A percentile compares a stretch with the other conserved stretches of the same genome.
Conservation (phyloP, 2,888 invertebrate genomes). For the Hirtodrosophila confusa region DNA sequence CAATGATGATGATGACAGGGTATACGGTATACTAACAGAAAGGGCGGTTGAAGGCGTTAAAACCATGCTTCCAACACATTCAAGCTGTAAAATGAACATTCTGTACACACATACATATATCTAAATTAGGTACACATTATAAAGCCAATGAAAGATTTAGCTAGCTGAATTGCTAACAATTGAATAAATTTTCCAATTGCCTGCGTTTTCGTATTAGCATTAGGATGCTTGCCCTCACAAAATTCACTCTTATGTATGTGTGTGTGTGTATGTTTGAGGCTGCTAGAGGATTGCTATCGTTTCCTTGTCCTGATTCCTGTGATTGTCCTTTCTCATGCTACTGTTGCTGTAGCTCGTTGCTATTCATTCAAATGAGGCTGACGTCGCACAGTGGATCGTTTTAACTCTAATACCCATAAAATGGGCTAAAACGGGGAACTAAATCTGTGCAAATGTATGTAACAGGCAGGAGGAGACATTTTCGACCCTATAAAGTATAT, state of each 20-base stretch:
- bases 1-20: slow-evolving; percentile 28
- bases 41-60: slow-evolving; percentile 24
- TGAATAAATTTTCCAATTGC: slow-evolving; percentile 83
- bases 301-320: slow-evolving; percentile 2
- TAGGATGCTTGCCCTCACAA: slow-evolving; percentile 36
- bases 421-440: too few relatives aligned
- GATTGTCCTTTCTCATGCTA: slow-evolving; percentile 15
- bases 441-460: too few relatives aligned
- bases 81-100: slow-evolving; percentile 27
- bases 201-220: slow-evolving; percentile 81
- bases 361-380: slow-evolving; percentile 69
- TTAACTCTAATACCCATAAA: too few relatives aligned
- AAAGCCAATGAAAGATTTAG: slow-evolving; percentile 80
- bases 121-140: slow-evolving; percentile 76
- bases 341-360: slow-evolving; percentile 14
- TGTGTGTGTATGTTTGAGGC: slow-evolving; percentile 15
- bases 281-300: slow-evolving; percentile 26
- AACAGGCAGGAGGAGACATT: too few relatives aligned
- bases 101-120: slow-evolving; percentile 38
- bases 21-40: slow-evolving; percentile 29
- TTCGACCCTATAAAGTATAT: too few relatives aligned
- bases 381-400: too few relatives aligned
- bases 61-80: slow-evolving; percentile 29
- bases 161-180: slow-evolving; percentile 81
- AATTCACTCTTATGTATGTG: slow-evolving; percentile 37